Percentiles rank a stretch among this genome's conserved stretches.
phyloP scores from a whole-genome alignment of 1,140 invertebrate species.

The Procambarus clarkii region DNA sequence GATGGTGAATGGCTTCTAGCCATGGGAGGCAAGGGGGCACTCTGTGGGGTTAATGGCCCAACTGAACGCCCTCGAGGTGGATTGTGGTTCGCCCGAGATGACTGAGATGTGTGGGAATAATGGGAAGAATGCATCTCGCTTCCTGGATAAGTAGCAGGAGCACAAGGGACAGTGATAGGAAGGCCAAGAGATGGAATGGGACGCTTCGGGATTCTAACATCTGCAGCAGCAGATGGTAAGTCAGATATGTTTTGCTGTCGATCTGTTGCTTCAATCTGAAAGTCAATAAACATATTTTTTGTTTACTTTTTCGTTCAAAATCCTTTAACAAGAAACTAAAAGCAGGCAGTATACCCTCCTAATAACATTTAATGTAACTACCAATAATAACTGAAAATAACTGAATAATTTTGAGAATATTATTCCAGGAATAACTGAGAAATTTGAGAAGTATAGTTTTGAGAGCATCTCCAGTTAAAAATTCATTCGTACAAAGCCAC shows the following conservation, averaged over 20 bases:
- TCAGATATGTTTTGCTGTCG: conserved; percentile 44
- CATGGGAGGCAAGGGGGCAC: conserved; percentile 57
- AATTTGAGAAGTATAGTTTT: too few species aligned
- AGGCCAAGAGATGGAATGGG: conserved; percentile 73
- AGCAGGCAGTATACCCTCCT: too few species aligned
- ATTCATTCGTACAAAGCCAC: too few species aligned
- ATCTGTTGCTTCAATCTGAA: conserved; percentile 51
- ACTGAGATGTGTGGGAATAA: conserved; percentile 6
- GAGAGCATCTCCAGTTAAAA: too few species aligned
- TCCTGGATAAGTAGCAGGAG: conserved; percentile 68
- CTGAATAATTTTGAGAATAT: too few species aligned
- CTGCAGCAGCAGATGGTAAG: conserved; percentile 1
- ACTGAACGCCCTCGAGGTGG: conserved; percentile 67
- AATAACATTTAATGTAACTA: too few species aligned
- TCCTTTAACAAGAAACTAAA: too few species aligned
- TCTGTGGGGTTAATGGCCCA: conserved; percentile 47
- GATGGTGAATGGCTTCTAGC: conserved; percentile 55
- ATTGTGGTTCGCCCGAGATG: conserved; percentile 45
- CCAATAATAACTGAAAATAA: too few species aligned
- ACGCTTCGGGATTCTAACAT: conserved; percentile 42
- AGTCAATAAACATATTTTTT: too few species aligned
- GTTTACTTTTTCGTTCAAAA: too few species aligned
- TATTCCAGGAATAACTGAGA: too few species aligned
- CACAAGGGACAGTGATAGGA: conserved; percentile 73
- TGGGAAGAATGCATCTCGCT: conserved; percentile 21